Evolutionary conservation across 2,113 vertebrate genomes (phyloP).

Genomic region (Hirundichthys speculiger): DNA sequence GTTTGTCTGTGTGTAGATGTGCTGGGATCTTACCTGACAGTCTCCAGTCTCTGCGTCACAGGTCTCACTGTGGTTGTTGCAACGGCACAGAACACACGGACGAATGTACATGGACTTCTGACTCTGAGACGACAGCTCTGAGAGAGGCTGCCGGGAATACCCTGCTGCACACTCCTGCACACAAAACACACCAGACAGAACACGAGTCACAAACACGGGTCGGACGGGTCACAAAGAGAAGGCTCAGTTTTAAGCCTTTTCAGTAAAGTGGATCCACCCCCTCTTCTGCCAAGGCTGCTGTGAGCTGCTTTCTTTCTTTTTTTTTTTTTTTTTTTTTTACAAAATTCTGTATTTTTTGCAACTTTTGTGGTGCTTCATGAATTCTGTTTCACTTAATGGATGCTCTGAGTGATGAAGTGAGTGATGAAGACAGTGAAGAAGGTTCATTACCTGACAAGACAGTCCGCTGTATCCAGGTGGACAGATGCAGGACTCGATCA

Average conservation of each 20-base stretch:
- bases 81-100: conserved; percentile 88
- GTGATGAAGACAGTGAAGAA: neutral
- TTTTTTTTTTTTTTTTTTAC: no score
- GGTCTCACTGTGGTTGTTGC: conserved; percentile 89
- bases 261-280: no score
- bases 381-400: no score
- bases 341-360: no score
- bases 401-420: no score
- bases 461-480: conserved; percentile 88
- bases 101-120: conserved; percentile 53
- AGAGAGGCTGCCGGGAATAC: conserved; percentile 81
- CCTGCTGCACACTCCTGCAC: conserved; percentile 88
- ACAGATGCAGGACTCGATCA: conserved; percentile 89
- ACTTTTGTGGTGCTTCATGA: no score
- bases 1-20: neutral
- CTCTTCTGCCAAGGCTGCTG: no score
- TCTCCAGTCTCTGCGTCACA: conserved; percentile 87
- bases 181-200: neutral
- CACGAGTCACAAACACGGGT: neutral
- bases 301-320: no score
- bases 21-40: conserved; percentile 81
- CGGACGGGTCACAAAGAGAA: neutral
- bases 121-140: conserved; percentile 51
- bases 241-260: no score
- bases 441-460: conserved; percentile 90